Percentiles rank a stretch among this genome's conserved stretches.
phyloP scores from a whole-genome alignment of 2,113 vertebrate genomes.

The Acrocephalus kingi region DNA sequence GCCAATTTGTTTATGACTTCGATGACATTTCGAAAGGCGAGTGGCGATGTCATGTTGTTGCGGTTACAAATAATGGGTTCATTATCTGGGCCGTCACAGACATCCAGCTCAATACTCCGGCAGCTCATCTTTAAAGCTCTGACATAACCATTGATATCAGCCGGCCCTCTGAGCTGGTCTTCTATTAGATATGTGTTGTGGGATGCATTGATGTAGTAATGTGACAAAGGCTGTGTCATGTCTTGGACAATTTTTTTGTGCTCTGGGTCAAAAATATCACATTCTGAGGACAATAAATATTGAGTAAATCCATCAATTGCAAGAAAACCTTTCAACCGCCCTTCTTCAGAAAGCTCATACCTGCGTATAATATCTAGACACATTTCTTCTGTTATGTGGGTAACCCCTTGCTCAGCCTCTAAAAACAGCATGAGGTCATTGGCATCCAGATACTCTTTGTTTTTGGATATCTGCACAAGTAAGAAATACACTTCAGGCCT shows the following conservation, averaged over 20 bases:
- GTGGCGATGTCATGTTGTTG: constrained; percentile 77
- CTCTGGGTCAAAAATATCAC: constrained; percentile 93
- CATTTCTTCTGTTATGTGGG: constrained; percentile 87
- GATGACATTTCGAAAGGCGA: constrained; percentile 86
- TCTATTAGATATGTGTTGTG: constrained; percentile 95
- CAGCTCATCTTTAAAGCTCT: constrained; percentile 90
- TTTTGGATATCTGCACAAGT: constrained; percentile 96
- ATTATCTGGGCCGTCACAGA: constrained; percentile 90
- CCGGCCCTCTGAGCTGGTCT: constrained; percentile 90
- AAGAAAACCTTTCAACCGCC: constrained; percentile 86
- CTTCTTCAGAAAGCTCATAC: constrained; percentile 89
- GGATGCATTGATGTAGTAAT: constrained; percentile 96
- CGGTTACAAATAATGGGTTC: constrained; percentile 93
- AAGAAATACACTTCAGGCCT: constrained; percentile 96
- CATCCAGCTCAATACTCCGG: constrained; percentile 91
- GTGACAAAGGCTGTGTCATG: constrained; percentile 93
- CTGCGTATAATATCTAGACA: constrained; percentile 91
- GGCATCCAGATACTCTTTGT: constrained; percentile 92
- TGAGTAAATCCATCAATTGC: constrained; percentile 94
- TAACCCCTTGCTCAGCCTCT: constrained; percentile 93
- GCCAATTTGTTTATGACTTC: constrained; percentile 93
- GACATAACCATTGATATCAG: constrained; percentile 89
- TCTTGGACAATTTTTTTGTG: constrained; percentile 92
- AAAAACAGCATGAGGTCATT: constrained; percentile 95
- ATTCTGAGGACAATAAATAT: constrained; percentile 92